Conservation (phyloP, 2,113 vertebrate genomes). For the Larimichthys crocea region DNA sequence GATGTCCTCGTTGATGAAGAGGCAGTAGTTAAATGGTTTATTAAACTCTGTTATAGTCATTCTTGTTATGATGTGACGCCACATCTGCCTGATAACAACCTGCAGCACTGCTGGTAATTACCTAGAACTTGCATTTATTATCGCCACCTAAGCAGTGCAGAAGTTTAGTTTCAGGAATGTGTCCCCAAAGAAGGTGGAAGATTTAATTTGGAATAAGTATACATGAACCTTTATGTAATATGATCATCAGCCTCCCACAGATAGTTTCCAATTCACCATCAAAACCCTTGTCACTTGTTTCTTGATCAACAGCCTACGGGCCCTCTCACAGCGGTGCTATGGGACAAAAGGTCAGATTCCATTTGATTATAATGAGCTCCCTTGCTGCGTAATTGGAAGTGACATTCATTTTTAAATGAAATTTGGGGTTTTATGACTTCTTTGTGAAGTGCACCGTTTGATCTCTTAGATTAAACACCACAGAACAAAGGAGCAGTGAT, state of each 20-base stretch:
- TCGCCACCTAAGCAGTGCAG: not conserved
- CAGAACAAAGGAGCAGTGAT: conserved; percentile 41
- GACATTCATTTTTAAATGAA: conserved; percentile 53
- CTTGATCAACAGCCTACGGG: conserved; percentile 52
- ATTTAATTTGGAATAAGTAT: conserved; percentile 23
- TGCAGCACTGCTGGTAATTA: not conserved
- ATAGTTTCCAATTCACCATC: conserved; percentile 38
- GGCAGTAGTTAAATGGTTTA: not conserved
- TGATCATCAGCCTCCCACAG: conserved; percentile 54
- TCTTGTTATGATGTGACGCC: not conserved
- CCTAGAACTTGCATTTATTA: not conserved
- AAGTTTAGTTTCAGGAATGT: not conserved
- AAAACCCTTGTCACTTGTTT: conserved; percentile 28
- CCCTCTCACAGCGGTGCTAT: conserved; percentile 42
- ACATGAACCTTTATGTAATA: conserved; percentile 33
- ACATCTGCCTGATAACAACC: not conserved
- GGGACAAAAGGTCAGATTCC: conserved; percentile 74
- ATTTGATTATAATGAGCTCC: conserved; percentile 72
- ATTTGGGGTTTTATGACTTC: conserved; percentile 55
- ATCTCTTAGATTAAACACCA: conserved; percentile 66
- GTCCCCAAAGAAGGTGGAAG: not conserved
- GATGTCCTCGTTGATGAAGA: not conserved
- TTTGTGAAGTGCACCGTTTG: conserved; percentile 61
- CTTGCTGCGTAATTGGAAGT: conserved; percentile 61
- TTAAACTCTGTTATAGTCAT: not conserved